Evolutionary conservation across 2,888 invertebrate genomes (phyloP).

Genomic region (Plebejus argus): DNA sequence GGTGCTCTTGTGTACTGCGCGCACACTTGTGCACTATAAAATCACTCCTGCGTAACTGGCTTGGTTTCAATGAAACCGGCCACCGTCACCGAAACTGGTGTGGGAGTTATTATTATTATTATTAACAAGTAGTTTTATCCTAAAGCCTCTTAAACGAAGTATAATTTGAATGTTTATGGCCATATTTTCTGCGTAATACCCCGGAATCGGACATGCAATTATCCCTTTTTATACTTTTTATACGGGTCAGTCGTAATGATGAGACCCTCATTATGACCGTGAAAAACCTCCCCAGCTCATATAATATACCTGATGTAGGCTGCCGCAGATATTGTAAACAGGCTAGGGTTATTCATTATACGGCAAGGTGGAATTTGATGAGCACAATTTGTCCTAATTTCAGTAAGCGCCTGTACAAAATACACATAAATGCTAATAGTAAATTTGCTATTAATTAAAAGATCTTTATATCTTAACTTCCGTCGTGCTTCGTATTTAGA

Average conservation of each 20-base stretch:
- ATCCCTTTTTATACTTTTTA: constrained; percentile 63
- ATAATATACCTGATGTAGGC: constrained; percentile 9
- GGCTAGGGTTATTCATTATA: not conserved
- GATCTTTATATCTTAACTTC: too few relatives aligned
- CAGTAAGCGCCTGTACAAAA: not conserved
- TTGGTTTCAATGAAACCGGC: too few relatives aligned
- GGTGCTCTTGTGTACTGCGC: too few relatives aligned
- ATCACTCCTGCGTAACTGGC: too few relatives aligned
- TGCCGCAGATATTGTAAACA: not conserved
- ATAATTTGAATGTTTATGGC: not conserved
- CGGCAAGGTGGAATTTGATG: not conserved
- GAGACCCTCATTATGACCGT: constrained; percentile 35
- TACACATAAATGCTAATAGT: not conserved
- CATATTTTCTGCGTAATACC: not conserved
- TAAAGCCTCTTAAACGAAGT: not conserved
- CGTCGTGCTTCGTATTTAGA: too few relatives aligned
- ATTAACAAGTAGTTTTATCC: not conserved
- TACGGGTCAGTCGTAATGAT: constrained; percentile 46
- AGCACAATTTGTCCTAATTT: not conserved
- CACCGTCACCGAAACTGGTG: too few relatives aligned
- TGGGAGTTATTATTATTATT: too few relatives aligned
- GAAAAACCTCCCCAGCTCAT: not conserved
- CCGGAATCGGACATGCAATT: constrained; percentile 50
- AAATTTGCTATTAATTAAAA: too few relatives aligned
- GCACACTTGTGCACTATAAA: too few relatives aligned